phyloP scores from a whole-genome alignment of 2,797 vertebrate genomes.

The Labroides dimidiatus region DNA sequence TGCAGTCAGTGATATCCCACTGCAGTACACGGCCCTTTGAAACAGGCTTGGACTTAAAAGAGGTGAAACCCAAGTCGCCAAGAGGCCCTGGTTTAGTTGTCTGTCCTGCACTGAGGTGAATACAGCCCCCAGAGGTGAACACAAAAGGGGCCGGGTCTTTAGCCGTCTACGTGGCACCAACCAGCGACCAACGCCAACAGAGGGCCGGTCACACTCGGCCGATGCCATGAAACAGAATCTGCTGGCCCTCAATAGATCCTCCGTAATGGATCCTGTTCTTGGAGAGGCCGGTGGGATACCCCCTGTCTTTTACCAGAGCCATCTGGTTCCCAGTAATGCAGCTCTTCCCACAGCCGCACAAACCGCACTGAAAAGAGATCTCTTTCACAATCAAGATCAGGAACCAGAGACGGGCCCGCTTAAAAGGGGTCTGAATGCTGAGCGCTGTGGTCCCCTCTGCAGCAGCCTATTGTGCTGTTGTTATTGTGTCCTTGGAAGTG shows the following conservation, averaged over 20 bases:
- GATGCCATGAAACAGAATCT: conserved; percentile 82
- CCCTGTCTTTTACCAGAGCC: conserved; percentile 73
- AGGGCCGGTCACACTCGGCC: conserved; percentile 75
- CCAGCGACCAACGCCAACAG: conserved; percentile 37
- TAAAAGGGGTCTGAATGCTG: conserved; percentile 65
- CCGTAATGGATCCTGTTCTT: conserved; percentile 77
- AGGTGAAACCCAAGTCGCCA: conserved; percentile 76
- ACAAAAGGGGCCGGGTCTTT: conserved; percentile 60
- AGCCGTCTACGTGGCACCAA: conserved; percentile 65
- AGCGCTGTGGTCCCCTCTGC: conserved; percentile 60
- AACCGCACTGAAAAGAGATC: conserved; percentile 76
- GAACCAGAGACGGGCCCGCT: conserved; percentile 69
- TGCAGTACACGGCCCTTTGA: conserved; percentile 64
- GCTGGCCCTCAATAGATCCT: conserved; percentile 75
- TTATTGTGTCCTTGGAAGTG: conserved; percentile 61
- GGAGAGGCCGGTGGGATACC: conserved; percentile 72
- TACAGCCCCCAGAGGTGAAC: conserved; percentile 71
- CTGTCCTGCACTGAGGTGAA: conserved; percentile 74
- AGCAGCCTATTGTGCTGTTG: conserved; percentile 59
- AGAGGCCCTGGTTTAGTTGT: conserved; percentile 74
- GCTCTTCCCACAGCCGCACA: conserved; percentile 73
- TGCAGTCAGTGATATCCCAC: conserved; percentile 62
- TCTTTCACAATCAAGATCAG: conserved; percentile 73
- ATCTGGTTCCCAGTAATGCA: conserved; percentile 74
- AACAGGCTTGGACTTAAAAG: conserved; percentile 66